A percentile compares a stretch with the other conserved stretches of the same genome.
Evolutionary conservation across 2,888 invertebrate species (phyloP).

Genomic region (Agrochola litura): DNA sequence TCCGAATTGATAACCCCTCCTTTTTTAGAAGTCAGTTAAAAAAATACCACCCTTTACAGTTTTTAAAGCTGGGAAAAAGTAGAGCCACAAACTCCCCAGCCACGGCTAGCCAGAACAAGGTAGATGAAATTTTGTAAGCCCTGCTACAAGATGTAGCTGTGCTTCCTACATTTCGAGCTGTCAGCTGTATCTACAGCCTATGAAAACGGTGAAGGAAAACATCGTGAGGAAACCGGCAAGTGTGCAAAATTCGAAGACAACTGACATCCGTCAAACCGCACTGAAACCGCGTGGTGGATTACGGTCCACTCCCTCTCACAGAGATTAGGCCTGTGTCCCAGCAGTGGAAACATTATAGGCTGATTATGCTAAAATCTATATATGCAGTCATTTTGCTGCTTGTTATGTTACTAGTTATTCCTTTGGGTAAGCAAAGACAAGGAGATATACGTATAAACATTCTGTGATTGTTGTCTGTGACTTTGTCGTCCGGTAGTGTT

Average conservation of each 20-base stretch:
- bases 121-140: not conserved
- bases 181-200: not conserved
- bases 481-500: not conserved
- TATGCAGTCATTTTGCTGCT: not conserved
- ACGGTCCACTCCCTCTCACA: not conserved
- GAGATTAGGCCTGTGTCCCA: not conserved
- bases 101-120: too few relatives aligned
- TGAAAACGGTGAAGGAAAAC: not conserved
- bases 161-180: too few relatives aligned
- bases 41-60: not conserved
- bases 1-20: too few relatives aligned
- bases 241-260: not conserved
- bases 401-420: not conserved
- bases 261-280: not conserved
- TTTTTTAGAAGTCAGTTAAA: too few relatives aligned
- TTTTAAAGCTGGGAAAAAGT: not conserved
- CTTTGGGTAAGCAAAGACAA: not conserved
- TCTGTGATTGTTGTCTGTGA: constrained; percentile 5
- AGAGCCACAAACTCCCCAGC: not conserved
- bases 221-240: not conserved
- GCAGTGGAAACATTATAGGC: not conserved
- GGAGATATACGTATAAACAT: constrained; percentile 5
- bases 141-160: not conserved
- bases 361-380: not conserved
- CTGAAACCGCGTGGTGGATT: not conserved